Base-by-base conservation (phyloP, 2,888 invertebrate genomes). In the Ferdinandea cuprea region DNA sequence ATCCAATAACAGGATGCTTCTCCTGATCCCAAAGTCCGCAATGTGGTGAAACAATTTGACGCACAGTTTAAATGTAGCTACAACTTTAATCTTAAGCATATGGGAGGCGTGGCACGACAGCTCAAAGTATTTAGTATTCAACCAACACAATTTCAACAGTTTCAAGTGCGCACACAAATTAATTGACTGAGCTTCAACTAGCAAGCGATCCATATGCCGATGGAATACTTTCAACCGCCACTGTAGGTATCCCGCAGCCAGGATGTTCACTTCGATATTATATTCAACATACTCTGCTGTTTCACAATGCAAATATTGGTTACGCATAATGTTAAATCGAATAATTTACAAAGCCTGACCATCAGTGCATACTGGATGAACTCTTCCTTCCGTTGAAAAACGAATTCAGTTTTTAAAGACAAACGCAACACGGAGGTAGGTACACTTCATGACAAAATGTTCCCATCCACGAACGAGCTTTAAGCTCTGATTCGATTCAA, bases 251-350 rank as follows among this genome's bases (percentile, higher is more conserved):
- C 5, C 7, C 2, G 7, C 15, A 21, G 32, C 7, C 21, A 25
- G 35, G 35, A 46, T 15, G 11, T 63, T 4, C 19, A 13, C 19
- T 9, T n/a, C 3, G 30, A 19, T 17, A 32, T 42, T 66, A 13
- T 30, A n/a, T 30, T 13, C 4, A 30, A 15, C 5, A 1, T 52
- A 13, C 4, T 9, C 17, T 9, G 4, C 17, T 9, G 4, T 11
- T 52, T 15, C 17, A 28, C n/a, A 40, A 52, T 40, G 35, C 15
- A 69, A 58, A 56, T 48, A 28, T 48, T 37, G 58, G 25, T 37
- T 54, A 44, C 15, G 17, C 46, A 37, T 28, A 58, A 56, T 37
- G 37, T 46, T 37, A 4, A 15, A 9, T 25, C 19, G 37, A 58
- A 58, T 69, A 48, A 48, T 37, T 58, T 11, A 40, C 25, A 69